These are phyloP conservation scores for Pteropus alecto DNA, from an alignment of 2,113 vertebrate genomes.

Conservation along the genomic window DNA sequence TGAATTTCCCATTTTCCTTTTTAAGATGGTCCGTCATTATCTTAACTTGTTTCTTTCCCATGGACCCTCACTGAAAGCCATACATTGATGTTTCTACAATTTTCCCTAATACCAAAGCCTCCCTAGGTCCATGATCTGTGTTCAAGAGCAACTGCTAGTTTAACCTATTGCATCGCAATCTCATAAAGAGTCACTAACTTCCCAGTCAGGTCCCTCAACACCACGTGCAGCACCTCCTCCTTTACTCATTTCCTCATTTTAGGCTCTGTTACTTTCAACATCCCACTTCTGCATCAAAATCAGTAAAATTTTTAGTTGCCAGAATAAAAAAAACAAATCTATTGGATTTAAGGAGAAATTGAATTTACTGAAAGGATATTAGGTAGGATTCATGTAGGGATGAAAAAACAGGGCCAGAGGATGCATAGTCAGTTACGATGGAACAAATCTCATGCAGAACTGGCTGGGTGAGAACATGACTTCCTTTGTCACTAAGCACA, in stretches of 20 bases:
- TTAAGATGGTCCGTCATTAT: neutral
- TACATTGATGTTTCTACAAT: neutral
- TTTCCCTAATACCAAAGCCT: neutral
- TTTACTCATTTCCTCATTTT: neutral
- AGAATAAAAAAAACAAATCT: neutral
- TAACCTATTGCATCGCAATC: neutral
- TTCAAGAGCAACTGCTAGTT: neutral
- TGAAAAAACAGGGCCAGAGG: neutral
- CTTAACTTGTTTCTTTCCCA: neutral
- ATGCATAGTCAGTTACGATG: neutral
- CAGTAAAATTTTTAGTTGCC: neutral
- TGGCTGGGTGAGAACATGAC: neutral
- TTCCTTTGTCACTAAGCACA: neutral
- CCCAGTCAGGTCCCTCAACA: neutral
- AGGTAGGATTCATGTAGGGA: neutral
- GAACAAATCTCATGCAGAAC: neutral
- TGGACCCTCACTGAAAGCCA: neutral
- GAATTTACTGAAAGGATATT: neutral
- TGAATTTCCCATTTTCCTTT: slow-evolving; percentile 20
- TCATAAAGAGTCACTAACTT: neutral
- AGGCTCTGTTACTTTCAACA: neutral
- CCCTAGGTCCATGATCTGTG: neutral
- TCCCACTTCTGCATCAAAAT: neutral
- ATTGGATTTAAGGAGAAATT: neutral
- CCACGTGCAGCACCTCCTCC: neutral